Evolutionary conservation across 2,888 invertebrate species (phyloP).

Genomic region (Tipula helvola): DNA sequence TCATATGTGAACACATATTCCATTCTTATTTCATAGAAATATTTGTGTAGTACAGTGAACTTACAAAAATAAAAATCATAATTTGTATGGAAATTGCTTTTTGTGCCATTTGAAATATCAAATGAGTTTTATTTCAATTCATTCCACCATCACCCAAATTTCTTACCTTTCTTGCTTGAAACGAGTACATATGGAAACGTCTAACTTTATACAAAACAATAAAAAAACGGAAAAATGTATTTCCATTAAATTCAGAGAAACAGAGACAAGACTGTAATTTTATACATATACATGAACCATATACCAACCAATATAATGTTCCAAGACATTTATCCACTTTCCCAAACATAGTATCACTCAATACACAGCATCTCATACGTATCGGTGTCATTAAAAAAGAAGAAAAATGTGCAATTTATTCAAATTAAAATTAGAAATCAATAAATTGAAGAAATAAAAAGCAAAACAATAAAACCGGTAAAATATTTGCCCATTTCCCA

Average conservation of each 20-base stretch:
- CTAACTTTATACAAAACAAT: neutral
- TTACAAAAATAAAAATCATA: neutral
- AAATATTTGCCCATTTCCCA: neutral
- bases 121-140: neutral
- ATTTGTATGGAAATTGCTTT: neutral
- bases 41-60: neutral
- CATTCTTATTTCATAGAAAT: neutral
- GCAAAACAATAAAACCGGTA: neutral
- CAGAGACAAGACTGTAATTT: no score
- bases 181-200: neutral
- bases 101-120: neutral
- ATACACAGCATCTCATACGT: neutral
- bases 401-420: neutral
- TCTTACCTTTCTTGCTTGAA: neutral
- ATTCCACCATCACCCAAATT: neutral
- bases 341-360: no score
- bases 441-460: neutral
- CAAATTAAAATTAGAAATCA: neutral
- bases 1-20: neutral
- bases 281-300: no score
- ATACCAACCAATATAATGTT: no score
- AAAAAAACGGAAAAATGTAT: neutral
- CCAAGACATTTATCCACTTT: no score
- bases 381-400: neutral
- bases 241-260: no score